These are phyloP conservation scores for Pygathrix nemaeus DNA, from an alignment of 2,113 vertebrate genomes.

Conservation along the genomic window DNA sequence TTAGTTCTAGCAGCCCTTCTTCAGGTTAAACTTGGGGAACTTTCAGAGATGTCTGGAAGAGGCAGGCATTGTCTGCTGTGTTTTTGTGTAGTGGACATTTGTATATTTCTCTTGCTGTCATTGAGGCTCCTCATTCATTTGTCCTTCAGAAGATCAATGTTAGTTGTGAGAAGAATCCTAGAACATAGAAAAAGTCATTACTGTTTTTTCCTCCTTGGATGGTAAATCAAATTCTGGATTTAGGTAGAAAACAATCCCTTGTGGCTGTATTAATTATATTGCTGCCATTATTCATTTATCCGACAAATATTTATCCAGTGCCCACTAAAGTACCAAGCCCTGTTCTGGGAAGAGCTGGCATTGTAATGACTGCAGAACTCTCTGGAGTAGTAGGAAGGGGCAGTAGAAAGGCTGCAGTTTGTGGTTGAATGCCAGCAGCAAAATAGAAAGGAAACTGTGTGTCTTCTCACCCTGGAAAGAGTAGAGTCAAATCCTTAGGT, in stretches of 20 bases:
- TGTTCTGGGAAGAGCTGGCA: background rate
- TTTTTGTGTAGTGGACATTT: background rate
- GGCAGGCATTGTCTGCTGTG: background rate
- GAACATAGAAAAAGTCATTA: background rate
- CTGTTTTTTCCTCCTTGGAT: background rate
- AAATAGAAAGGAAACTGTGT: background rate
- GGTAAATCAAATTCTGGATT: conserved; percentile 37
- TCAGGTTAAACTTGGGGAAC: background rate
- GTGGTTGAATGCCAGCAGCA: background rate
- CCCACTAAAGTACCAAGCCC: conserved; percentile 18
- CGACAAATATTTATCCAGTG: conserved; percentile 25
- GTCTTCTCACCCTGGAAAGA: background rate
- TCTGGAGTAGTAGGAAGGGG: background rate
- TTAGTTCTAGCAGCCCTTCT: background rate
- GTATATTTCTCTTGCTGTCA: background rate
- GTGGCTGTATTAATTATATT: conserved; percentile 31
- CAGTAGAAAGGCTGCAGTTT: background rate
- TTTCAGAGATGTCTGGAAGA: background rate
- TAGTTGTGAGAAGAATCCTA: background rate
- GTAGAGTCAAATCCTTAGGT: background rate
- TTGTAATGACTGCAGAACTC: background rate
- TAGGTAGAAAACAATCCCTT: conserved; percentile 24
- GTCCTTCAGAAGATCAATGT: conserved; percentile 15
- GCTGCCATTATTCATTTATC: conserved; percentile 48
- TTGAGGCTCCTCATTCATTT: background rate